Conservation (phyloP, 1,140 invertebrate genomes). For the Saxidomus purpurata region DNA sequence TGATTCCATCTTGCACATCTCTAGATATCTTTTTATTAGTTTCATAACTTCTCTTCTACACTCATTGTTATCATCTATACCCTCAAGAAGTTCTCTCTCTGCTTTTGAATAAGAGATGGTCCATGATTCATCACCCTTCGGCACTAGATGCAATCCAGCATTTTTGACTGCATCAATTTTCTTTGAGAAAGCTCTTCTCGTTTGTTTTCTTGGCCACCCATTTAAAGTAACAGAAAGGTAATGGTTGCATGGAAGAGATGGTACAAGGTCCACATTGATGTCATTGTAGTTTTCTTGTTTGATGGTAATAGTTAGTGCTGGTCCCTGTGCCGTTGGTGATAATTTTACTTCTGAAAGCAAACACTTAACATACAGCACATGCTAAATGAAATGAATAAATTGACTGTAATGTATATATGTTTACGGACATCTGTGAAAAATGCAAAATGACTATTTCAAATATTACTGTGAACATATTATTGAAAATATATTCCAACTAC, state of each 20-base stretch:
- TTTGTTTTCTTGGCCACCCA: conserved; percentile 23
- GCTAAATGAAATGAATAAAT: no score
- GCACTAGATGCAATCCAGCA: conserved; percentile 13
- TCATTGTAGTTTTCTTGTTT: not conserved
- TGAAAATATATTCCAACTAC: no score
- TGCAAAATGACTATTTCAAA: no score
- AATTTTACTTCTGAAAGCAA: not conserved
- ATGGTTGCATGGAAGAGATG: not conserved
- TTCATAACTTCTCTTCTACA: conserved; percentile 8
- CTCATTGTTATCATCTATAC: conserved; percentile 26
- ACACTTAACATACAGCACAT: not conserved
- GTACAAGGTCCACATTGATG: conserved; percentile 32
- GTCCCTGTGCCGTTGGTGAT: not conserved
- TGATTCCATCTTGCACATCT: not conserved
- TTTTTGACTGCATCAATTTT: not conserved
- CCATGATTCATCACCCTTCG: conserved; percentile 26
- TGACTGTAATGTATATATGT: no score
- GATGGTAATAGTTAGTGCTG: conserved; percentile 11
- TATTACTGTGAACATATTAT: no score
- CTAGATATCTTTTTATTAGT: not conserved
- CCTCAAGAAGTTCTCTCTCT: not conserved
- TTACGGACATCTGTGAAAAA: no score
- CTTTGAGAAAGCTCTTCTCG: not conserved
- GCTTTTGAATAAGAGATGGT: conserved; percentile 22
- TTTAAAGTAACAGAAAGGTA: not conserved